phyloP scores from a whole-genome alignment of 2,888 invertebrate genomes.

The Axea sp. region DNA sequence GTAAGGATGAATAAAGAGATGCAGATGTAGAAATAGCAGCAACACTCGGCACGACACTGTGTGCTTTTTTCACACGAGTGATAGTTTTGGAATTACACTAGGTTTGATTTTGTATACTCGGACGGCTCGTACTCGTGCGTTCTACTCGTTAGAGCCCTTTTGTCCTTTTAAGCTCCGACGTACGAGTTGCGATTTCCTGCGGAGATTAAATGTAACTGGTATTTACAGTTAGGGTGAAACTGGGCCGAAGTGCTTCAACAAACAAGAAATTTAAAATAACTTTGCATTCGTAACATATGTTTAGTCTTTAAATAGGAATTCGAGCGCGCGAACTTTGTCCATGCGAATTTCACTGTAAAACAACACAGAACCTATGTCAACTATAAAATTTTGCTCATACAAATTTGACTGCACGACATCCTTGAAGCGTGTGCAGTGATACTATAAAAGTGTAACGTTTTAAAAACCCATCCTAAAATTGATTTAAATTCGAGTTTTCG shows the following conservation, averaged over 20 bases:
- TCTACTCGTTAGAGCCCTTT: slow-evolving; percentile 53
- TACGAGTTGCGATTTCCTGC: slow-evolving; percentile 47
- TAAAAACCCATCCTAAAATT: no score
- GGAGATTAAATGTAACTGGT: slow-evolving; percentile 54
- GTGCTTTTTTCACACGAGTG: slow-evolving; percentile 59
- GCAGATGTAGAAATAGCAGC: slow-evolving; percentile 42
- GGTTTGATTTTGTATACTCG: slow-evolving; percentile 51
- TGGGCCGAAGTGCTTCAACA: slow-evolving; percentile 38
- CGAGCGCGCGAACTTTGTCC: neutral
- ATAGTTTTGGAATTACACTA: slow-evolving; percentile 60
- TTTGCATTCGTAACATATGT: slow-evolving; percentile 34
- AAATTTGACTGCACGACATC: no score
- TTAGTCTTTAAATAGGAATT: slow-evolving; percentile 5
- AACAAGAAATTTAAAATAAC: slow-evolving; percentile 48
- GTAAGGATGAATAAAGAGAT: slow-evolving; percentile 47
- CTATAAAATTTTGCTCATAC: no score
- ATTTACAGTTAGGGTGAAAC: slow-evolving; percentile 53
- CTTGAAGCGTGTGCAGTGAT: no score
- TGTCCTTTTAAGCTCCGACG: slow-evolving; percentile 47
- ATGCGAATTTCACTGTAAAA: neutral
- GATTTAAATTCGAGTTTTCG: neutral
- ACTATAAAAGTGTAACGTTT: no score
- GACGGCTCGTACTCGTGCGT: slow-evolving; percentile 30
- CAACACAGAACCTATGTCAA: no score
- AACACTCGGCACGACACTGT: slow-evolving; percentile 39